Evolutionary conservation across 2,888 invertebrate species (phyloP), one percentile per base, ranked within the genome.

Genomic region (Polylopha cassiicola): DNA sequence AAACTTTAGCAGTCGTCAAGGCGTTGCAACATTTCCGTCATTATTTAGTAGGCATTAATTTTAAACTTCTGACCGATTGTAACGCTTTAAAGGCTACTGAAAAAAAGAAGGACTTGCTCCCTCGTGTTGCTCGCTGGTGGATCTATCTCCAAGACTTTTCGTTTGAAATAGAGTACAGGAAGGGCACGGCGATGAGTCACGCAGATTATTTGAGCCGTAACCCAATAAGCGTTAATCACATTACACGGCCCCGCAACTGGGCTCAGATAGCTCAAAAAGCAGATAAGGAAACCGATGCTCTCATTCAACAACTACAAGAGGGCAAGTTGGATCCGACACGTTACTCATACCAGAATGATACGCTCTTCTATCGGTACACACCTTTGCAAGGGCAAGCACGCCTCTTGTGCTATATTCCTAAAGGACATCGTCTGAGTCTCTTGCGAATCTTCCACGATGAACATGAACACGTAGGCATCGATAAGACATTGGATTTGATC

Each of bases 121-220:
- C 48, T 3, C 20, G 51, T 0, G 48, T 51, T 1, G 48, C 48
- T 3, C 21, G 53, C 4, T 47, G 48, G 50, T 46, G 47, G 46
- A 16, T 46, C 7, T 51, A 47, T 21, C 9, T 48, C 10, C 51
- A 58, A 18, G 47, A 51, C 13, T 53, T 42, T 20, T 10, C 36
- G n/a, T 53, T 51, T 8, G 6, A 6, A 0, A 30, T 51, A 14
- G 47, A 50, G 11, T 54, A 54, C 13, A 16, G 50, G 4, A 54
- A 54, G 14, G 50, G 52, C 1, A 8, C 17, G 0, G 6, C 11
- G 3, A 27, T 41, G 34, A n/a, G 23, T 2, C 41, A 34, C 11
- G 52, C 41, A 6, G 34, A 34, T 21, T 41, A 34, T 6, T 9
- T 39, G 14, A 39, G 33, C 14, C 16, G 30, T 4, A 16, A 30